Evolutionary conservation across 2,113 vertebrate genomes (phyloP), one percentile per base, ranked within the genome.

Genomic region (Noturus placidus): DNA sequence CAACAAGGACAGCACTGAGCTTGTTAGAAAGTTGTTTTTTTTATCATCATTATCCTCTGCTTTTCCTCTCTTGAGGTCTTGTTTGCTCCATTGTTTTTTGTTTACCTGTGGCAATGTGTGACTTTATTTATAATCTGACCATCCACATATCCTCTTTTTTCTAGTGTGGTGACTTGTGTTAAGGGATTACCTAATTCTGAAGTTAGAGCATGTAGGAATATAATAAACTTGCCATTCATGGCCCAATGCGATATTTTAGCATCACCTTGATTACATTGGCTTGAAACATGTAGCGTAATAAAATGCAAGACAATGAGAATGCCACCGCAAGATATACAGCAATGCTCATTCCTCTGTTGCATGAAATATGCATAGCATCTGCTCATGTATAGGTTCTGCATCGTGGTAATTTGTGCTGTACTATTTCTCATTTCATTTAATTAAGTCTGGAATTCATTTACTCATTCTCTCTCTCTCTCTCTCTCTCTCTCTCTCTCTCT

Each of bases 401-500:
- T 57, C 27, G 85, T 76, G 84, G 78, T 86, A 85, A 91, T 69
- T 82, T 81, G 85, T 85, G 61, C 57, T 35, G 83, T 74, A 56
- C 74, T 89, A 67, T 81, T 54, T 54, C 89, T 83, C 85, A 88
- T 83, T 81, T 57, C 87, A 90, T 88, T 91, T 86, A 85, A 88
- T 85, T 22, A 63, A 52, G 88, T 93, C 56, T 90, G 72, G 92
- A 76, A 87, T 90, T 92, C 70, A 87, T 89, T 91, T 93, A 90
- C 91, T 90, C 90, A 88, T n/a, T 83, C 11, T 89, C 35, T 89
- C 35, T 83, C 14, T n/a, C 65, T 5, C 83, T 91, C 76, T 50
- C 25, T 77, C 22, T 89, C 70, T 72, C 84, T 82, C 65, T 4
- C 38, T 76, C 33, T 74, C 85, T 87, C 70, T 79, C 85, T 83